Conservation (phyloP, 2,797 vertebrate species). For the Acipenser transmontanus region DNA sequence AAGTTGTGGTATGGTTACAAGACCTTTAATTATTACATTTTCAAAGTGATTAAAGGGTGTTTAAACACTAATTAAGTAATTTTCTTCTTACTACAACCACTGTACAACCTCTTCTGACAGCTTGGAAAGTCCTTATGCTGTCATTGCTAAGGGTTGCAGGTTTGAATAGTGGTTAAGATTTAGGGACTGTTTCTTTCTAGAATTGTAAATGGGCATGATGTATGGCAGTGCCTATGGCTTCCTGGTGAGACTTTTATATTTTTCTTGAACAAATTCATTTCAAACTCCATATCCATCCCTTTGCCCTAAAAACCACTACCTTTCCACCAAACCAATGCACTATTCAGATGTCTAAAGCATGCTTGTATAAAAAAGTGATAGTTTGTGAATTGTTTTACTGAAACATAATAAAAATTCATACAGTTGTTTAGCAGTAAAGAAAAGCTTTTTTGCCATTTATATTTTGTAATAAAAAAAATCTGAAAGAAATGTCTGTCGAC, state of each 20-base stretch:
- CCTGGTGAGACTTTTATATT: background rate
- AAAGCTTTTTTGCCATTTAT: constrained; percentile 46
- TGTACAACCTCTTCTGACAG: too few species aligned
- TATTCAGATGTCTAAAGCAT: constrained; percentile 44
- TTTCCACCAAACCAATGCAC: constrained; percentile 19
- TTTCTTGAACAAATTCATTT: constrained; percentile 10
- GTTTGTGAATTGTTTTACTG: constrained; percentile 19
- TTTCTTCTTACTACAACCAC: too few species aligned
- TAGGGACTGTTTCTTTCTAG: too few species aligned
- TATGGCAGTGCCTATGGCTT: constrained; percentile 4
- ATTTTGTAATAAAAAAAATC: constrained; percentile 57
- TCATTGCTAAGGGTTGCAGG: too few species aligned
- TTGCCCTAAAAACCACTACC: background rate
- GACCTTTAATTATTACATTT: too few species aligned
- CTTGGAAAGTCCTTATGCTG: too few species aligned
- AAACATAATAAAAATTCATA: constrained; percentile 17
- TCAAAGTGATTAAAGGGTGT: too few species aligned
- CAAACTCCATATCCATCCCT: background rate
- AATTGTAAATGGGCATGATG: background rate
- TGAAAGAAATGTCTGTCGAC: constrained; percentile 11
- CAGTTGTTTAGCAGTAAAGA: constrained; percentile 34
- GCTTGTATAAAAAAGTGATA: constrained; percentile 23
- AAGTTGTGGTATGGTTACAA: too few species aligned
- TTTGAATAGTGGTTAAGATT: too few species aligned
- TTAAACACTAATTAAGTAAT: too few species aligned